Conservation (phyloP, 2,888 invertebrate species). For the Pammene aurita region DNA sequence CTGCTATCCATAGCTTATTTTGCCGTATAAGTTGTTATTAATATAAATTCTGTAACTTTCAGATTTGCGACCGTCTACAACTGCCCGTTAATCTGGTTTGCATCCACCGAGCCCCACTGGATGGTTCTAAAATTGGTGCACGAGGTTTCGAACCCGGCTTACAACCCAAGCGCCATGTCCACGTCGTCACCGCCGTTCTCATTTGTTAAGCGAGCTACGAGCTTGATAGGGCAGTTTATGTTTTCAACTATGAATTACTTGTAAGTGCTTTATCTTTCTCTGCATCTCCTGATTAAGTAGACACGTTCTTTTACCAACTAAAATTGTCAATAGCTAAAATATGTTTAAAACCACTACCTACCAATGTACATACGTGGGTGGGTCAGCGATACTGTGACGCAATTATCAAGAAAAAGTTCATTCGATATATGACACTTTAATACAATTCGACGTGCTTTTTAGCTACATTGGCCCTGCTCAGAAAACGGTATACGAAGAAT, state of each 20-base stretch:
- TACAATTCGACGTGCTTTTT: not conserved
- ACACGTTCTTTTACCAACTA: too few species aligned
- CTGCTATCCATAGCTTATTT: too few species aligned
- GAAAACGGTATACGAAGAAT: slow-evolving; percentile 1
- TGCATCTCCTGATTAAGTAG: not conserved
- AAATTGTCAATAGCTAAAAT: too few species aligned
- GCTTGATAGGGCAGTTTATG: slow-evolving; percentile 46
- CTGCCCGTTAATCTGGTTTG: slow-evolving; percentile 61
- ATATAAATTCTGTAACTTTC: slow-evolving; percentile 37
- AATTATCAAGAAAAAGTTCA: too few species aligned
- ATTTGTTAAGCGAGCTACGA: slow-evolving; percentile 45
- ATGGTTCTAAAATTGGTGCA: slow-evolving; percentile 50
- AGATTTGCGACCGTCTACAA: slow-evolving; percentile 55
- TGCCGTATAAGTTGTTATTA: too few species aligned
- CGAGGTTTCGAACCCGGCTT: slow-evolving; percentile 54
- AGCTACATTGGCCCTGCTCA: slow-evolving; percentile 14
- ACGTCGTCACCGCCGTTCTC: slow-evolving; percentile 44
- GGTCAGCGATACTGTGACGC: too few species aligned
- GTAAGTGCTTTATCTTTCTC: slow-evolving; percentile 4
- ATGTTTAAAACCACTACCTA: too few species aligned
- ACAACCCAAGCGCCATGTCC: slow-evolving; percentile 33
- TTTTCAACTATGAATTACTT: slow-evolving; percentile 34
- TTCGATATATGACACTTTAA: not conserved
- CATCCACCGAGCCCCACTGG: slow-evolving; percentile 55
- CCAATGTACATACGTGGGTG: too few species aligned